Percentiles rank a stretch among this genome's conserved stretches.
Evolutionary conservation across 92 coral and sea anemone species (phyloP).

Genomic region (Montipora capitata): DNA sequence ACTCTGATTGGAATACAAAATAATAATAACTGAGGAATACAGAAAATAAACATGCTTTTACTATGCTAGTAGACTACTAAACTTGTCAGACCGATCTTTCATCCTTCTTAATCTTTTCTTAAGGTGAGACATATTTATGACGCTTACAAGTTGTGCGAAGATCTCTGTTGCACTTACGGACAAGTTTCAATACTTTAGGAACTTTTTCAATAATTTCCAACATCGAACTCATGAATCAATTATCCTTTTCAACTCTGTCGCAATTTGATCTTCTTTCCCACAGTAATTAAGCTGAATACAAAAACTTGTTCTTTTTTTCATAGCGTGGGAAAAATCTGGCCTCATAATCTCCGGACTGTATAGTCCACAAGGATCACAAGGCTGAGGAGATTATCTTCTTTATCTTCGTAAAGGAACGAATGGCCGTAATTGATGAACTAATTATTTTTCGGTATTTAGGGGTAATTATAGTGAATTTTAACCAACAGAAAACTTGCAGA

Average conservation of each 20-base stretch:
- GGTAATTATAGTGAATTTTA: background rate
- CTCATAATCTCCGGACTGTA: slow-evolving; percentile 18
- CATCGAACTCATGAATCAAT: slow-evolving; percentile 65
- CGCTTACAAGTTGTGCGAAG: no score
- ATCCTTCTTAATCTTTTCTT: no score
- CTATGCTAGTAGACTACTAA: no score
- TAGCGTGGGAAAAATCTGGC: slow-evolving; percentile 37
- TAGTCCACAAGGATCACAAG: no score
- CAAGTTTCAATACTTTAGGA: no score
- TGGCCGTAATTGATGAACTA: background rate
- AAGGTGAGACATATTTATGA: no score
- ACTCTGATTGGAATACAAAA: no score
- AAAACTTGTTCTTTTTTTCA: background rate
- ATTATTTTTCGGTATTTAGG: background rate
- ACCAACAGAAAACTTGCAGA: background rate
- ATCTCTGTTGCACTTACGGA: no score
- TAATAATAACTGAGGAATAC: no score
- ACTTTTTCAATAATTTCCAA: slow-evolving; percentile 85
- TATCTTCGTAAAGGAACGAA: background rate
- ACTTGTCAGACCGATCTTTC: no score
- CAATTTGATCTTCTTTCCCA: background rate
- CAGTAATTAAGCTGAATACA: background rate
- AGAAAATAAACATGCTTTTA: no score
- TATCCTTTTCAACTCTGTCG: background rate
- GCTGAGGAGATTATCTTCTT: slow-evolving; percentile 16